phyloP scores from a whole-genome alignment of 1,140 invertebrate genomes.

The Phymastichus coffea region DNA sequence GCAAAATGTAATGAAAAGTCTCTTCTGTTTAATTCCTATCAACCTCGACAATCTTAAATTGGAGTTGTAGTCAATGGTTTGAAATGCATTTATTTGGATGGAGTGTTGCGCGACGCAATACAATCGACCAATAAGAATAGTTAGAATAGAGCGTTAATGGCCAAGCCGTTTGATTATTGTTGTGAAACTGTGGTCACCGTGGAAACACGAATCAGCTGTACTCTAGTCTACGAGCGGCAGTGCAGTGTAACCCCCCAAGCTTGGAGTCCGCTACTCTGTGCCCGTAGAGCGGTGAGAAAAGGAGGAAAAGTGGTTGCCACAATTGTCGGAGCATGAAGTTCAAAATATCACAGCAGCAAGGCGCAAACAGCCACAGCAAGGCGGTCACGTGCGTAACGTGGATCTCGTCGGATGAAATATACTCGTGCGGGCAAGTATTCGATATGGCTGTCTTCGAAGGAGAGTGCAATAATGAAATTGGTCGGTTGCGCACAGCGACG shows the following conservation, averaged over 20 bases:
- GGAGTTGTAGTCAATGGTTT: no score
- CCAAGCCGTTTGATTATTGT: slow-evolving; percentile 10
- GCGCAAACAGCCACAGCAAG: slow-evolving; percentile 71
- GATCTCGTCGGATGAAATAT: slow-evolving; percentile 89
- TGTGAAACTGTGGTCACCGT: slow-evolving; percentile 15
- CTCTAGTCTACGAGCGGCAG: no score
- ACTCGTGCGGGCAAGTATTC: slow-evolving; percentile 73
- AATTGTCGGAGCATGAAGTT: slow-evolving; percentile 77
- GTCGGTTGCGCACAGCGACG: slow-evolving; percentile 67
- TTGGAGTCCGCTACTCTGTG: no score
- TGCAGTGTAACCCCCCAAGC: no score
- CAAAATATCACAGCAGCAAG: slow-evolving; percentile 74
- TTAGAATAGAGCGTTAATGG: no score
- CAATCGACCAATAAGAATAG: no score
- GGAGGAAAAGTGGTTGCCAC: no score
- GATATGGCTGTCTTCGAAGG: neutral
- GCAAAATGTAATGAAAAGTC: slow-evolving; percentile 3
- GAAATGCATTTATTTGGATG: no score
- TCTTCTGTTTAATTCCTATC: neutral
- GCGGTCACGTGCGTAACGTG: slow-evolving; percentile 86
- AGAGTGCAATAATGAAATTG: neutral
- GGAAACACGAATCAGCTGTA: neutral
- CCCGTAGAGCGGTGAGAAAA: no score
- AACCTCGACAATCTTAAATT: no score
- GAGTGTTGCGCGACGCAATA: no score